These are phyloP conservation scores for Sinocyclocheilus maitianheensis DNA, from an alignment of 2,113 vertebrate genomes.

Conservation along the genomic window DNA sequence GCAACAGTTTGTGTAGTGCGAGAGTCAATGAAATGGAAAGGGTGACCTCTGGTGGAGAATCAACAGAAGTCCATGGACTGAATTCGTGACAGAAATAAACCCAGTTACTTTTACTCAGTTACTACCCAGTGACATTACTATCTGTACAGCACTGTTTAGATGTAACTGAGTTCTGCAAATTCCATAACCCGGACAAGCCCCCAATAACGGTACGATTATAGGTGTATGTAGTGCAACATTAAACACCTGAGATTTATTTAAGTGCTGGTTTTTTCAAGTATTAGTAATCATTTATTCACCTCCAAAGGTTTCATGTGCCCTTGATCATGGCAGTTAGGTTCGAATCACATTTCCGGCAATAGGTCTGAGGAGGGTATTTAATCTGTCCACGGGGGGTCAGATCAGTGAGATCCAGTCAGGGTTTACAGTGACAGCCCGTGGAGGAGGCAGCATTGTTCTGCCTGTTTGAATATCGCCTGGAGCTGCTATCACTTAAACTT, in stretches of 20 bases:
- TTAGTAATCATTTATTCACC: neutral
- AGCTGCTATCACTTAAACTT: slow-evolving; percentile 77
- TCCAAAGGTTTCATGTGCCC: neutral
- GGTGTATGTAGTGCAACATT: neutral
- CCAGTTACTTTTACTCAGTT: too few species aligned
- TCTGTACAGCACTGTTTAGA: too few species aligned
- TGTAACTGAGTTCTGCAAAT: too few species aligned
- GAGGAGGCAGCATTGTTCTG: slow-evolving; percentile 79
- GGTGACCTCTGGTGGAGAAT: too few species aligned
- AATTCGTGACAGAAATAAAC: too few species aligned
- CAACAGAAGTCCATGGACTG: too few species aligned
- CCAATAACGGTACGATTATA: neutral
- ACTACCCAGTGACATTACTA: too few species aligned
- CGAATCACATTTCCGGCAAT: slow-evolving; percentile 60
- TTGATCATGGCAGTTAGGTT: neutral
- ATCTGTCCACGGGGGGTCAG: slow-evolving; percentile 74
- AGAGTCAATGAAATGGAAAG: too few species aligned
- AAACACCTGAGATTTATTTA: neutral
- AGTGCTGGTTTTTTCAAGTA: neutral
- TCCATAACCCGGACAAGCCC: neutral
- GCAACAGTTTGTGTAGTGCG: too few species aligned
- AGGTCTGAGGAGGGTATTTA: slow-evolving; percentile 74
- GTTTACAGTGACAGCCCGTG: slow-evolving; percentile 75
- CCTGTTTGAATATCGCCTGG: slow-evolving; percentile 78
- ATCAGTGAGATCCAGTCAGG: slow-evolving; percentile 73